Evolutionary conservation across 2,888 invertebrate species (phyloP).

Genomic region (Apoda limacodes): DNA sequence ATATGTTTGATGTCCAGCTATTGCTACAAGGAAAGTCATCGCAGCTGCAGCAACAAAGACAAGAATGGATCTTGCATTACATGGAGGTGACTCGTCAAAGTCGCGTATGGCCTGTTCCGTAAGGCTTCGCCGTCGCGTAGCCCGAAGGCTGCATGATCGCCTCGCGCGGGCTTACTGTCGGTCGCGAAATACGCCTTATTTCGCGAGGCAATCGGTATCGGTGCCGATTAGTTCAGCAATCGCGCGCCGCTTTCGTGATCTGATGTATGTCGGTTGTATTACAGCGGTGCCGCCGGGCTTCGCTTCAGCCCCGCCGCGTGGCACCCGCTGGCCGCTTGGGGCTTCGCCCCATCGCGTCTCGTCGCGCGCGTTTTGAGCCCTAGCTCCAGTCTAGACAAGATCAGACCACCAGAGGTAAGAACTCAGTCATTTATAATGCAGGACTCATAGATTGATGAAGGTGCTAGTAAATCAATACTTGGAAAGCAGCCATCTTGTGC

Average conservation of each 20-base stretch:
- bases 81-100: constrained; percentile 27
- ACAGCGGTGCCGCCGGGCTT: constrained; percentile 57
- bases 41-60: constrained; percentile 12
- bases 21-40: constrained; percentile 24
- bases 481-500: constrained; percentile 57
- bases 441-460: constrained; percentile 31
- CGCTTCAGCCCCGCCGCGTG: constrained; percentile 55
- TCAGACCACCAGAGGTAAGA: constrained; percentile 53
- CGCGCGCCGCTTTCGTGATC: constrained; percentile 51
- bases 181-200: constrained; percentile 40
- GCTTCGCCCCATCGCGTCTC: constrained; percentile 37
- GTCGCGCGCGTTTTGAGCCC: constrained; percentile 67
- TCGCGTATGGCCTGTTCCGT: constrained; percentile 51
- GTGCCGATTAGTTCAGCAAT: constrained; percentile 9
- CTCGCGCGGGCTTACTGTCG: constrained; percentile 52
- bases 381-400: constrained; percentile 49
- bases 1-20: constrained; percentile 53
- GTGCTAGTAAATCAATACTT: constrained; percentile 38
- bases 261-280: constrained; percentile 59
- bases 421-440: constrained; percentile 25
- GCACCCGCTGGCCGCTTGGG: constrained; percentile 33
- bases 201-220: constrained; percentile 32
- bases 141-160: constrained; percentile 57
- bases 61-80: constrained; percentile 23
- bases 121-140: constrained; percentile 52